Conservation (phyloP, 2,888 invertebrate species). For the Saturnia pavonia region DNA sequence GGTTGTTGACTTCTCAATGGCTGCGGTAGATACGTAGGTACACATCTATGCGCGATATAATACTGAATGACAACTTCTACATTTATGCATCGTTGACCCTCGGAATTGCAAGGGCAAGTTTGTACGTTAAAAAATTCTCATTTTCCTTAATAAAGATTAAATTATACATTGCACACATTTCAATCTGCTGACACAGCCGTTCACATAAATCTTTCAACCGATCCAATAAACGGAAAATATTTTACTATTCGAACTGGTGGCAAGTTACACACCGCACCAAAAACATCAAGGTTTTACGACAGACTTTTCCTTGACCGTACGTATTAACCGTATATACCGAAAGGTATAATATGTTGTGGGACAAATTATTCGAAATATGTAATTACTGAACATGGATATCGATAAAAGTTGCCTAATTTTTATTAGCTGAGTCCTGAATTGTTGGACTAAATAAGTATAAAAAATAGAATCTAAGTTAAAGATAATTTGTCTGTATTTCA, state of each 20-base stretch:
- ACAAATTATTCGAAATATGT: neutral
- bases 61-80: neutral
- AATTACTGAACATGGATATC: too few species aligned
- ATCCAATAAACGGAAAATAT: neutral
- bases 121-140: neutral
- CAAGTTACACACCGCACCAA: neutral
- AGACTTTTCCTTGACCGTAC: neutral
- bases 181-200: too few species aligned
- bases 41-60: neutral
- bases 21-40: neutral
- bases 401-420: too few species aligned
- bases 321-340: neutral
- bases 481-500: too few species aligned
- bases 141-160: neutral
- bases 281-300: slow-evolving; percentile 1
- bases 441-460: too few species aligned
- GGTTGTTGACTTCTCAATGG: slow-evolving; percentile 2
- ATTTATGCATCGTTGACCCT: neutral
- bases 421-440: too few species aligned
- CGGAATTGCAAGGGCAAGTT: neutral
- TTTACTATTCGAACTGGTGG: neutral
- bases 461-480: too few species aligned
- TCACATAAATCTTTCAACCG: neutral
- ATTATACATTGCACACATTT: neutral
- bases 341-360: neutral